Evolutionary conservation across 2,797 vertebrate genomes (phyloP), one percentile per base, ranked within the genome.

Genomic region (Arctocebus calabarensis): DNA sequence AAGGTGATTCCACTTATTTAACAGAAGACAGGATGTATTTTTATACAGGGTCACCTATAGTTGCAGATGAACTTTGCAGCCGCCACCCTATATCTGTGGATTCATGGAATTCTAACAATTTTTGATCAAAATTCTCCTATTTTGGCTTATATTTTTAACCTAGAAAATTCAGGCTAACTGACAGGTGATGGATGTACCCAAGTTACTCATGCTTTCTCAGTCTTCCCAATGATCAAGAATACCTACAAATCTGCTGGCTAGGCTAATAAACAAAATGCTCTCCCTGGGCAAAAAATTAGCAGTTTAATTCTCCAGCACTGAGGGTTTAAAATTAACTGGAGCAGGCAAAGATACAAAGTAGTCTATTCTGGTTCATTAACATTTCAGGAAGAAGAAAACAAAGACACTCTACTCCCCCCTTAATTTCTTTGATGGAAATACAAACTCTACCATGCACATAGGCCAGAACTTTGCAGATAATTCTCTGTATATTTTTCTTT

Each of bases 311-410:
- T 77, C 87, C 25, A 88, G 75, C 84, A 27, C 22, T 95, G 61
- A 93, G 23, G 40, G 7, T 90, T 77, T 93, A 83, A 77, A 94
- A 82, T 34, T 62, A 93, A 83, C 34, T n/a, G 34, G 10, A 94
- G 37, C 1, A 84, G 27, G 37, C 45, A 82, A 75, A 71, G 59
- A 59, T 78, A 52, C 4, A 84, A 95, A 66, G 17, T 20, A 45
- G 52, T 62, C 32, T 85, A 70, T 71, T 90, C 2, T n/a, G 11
- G 5, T 82, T 94, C n/a, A 82, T 77, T 85, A 87, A 52, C 25
- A 71, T 87, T 96, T 94, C 43, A 84, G 13, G 62, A 70, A 90
- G 81, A 79, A 55, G 48, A n/a, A 79, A 81, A 52, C 8, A 82
- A 73, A 90, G 27, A 29, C 29, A 6, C 7, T 55, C 14, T 94